A percentile compares a stretch with the other conserved stretches of the same genome.
Conservation (phyloP, 1,140 invertebrate species). For the Neodiprion pinetum region DNA sequence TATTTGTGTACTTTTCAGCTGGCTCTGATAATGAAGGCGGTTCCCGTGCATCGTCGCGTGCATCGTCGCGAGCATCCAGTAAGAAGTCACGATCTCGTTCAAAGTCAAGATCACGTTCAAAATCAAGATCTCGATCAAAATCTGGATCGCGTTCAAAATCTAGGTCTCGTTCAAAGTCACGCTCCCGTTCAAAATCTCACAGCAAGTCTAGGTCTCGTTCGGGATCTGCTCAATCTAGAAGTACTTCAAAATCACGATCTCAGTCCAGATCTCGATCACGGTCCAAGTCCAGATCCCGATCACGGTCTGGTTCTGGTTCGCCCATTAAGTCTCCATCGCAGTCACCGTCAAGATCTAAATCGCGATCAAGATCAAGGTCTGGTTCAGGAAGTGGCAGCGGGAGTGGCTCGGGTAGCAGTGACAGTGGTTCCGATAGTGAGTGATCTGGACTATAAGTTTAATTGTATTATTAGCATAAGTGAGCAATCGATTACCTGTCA, state of each 20-base stretch:
- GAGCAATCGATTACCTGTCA: neutral
- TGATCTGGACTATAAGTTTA: constrained; percentile 27
- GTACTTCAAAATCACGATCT: constrained; percentile 43
- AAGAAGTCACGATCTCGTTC: constrained; percentile 43
- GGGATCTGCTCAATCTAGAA: constrained; percentile 35
- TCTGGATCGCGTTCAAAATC: constrained; percentile 45
- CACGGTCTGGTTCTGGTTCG: constrained; percentile 28
- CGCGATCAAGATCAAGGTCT: constrained; percentile 37
- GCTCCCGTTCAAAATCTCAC: constrained; percentile 45
- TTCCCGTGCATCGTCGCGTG: constrained; percentile 44
- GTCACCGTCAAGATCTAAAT: constrained; percentile 46
- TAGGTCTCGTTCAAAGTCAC: constrained; percentile 45
- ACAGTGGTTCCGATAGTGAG: constrained; percentile 55
- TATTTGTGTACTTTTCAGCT: constrained; percentile 21
- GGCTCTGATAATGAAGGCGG: constrained; percentile 43
- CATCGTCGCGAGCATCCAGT: constrained; percentile 45
- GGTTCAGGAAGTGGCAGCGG: constrained; percentile 43
- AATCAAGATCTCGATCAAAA: constrained; percentile 48
- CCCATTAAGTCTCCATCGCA: constrained; percentile 35
- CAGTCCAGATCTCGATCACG: constrained; percentile 34
- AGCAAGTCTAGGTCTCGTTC: constrained; percentile 49
- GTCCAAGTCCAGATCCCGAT: constrained; percentile 37
- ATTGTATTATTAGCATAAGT: neutral
- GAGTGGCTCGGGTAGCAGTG: constrained; percentile 49
- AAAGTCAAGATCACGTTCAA: constrained; percentile 46